Conservation (phyloP, 2,888 invertebrate genomes). For the Eucera pruinosa region DNA sequence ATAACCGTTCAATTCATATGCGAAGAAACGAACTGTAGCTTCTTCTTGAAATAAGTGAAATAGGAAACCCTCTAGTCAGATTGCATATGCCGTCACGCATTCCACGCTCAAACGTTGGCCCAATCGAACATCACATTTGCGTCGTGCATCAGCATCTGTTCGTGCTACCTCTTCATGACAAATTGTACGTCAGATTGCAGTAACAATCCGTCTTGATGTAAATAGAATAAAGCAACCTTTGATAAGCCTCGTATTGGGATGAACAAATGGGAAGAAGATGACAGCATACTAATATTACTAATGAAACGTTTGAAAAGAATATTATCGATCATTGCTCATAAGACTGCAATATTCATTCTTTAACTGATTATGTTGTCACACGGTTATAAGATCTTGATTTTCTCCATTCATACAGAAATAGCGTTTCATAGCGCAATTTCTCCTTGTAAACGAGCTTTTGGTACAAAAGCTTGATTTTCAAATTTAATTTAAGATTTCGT, state of each 20-base stretch:
- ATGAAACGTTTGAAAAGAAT: not conserved
- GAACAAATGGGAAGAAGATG: not conserved
- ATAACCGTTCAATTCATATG: too few relatives aligned
- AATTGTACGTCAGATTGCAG: conserved; percentile 19
- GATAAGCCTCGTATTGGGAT: not conserved
- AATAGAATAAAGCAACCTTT: not conserved
- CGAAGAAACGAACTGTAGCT: too few relatives aligned
- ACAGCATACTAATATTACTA: not conserved
- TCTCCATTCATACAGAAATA: too few relatives aligned
- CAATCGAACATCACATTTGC: conserved; percentile 31
- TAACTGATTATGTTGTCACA: too few relatives aligned
- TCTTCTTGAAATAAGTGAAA: not conserved
- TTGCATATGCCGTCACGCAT: conserved; percentile 10
- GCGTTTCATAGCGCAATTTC: too few relatives aligned
- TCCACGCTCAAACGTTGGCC: not conserved
- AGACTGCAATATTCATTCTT: not conserved
- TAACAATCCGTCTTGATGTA: conserved; percentile 6
- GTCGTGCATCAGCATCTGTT: conserved; percentile 17
- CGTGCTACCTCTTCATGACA: not conserved
- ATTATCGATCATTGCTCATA: conserved; percentile 6
- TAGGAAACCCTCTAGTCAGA: not conserved
- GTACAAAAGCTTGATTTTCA: too few relatives aligned
- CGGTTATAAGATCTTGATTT: too few relatives aligned
- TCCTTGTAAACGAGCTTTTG: too few relatives aligned
- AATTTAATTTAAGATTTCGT: too few relatives aligned